These are phyloP conservation scores for Drosophila parthenogenetica DNA, from an alignment of 2,888 invertebrate species.

Conservation along the genomic window DNA sequence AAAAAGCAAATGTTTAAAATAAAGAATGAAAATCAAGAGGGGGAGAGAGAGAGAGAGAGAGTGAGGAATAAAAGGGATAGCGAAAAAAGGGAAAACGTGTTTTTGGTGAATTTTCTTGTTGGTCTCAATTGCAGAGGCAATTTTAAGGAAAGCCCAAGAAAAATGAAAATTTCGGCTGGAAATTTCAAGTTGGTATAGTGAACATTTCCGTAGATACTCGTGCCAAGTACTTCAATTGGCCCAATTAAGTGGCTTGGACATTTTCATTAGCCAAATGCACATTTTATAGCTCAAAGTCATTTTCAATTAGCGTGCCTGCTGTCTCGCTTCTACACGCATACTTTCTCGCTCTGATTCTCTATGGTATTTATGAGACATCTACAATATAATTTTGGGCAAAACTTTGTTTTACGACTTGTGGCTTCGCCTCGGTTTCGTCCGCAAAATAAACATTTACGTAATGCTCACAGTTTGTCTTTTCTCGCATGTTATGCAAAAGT, in stretches of 20 bases:
- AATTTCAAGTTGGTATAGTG: not conserved
- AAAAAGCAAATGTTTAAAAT: conserved; percentile 49
- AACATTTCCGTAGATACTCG: conserved; percentile 21
- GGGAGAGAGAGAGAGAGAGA: not conserved
- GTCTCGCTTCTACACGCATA: conserved; percentile 4
- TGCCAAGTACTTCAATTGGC: conserved; percentile 49
- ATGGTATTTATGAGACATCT: conserved; percentile 46
- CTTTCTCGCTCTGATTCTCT: not conserved
- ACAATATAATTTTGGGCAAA: conserved; percentile 68
- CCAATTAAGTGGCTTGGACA: conserved; percentile 44
- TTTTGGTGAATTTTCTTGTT: not conserved
- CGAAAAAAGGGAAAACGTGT: conserved; percentile 8
- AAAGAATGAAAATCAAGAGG: conserved; percentile 10
- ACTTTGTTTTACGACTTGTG: conserved; percentile 77
- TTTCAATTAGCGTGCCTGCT: conserved; percentile 65
- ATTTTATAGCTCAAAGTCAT: conserved; percentile 50
- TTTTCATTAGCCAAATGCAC: conserved; percentile 51
- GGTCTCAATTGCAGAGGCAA: not conserved
- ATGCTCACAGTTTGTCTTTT: conserved; percentile 64
- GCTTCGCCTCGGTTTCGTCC: conserved; percentile 47
- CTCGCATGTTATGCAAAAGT: conserved; percentile 74
- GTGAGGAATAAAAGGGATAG: not conserved
- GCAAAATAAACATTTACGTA: conserved; percentile 74
- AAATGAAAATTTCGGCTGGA: not conserved
- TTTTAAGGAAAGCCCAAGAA: conserved; percentile 1